Conservation (phyloP, 2,888 invertebrate genomes). For the Pterostichus madidus region DNA sequence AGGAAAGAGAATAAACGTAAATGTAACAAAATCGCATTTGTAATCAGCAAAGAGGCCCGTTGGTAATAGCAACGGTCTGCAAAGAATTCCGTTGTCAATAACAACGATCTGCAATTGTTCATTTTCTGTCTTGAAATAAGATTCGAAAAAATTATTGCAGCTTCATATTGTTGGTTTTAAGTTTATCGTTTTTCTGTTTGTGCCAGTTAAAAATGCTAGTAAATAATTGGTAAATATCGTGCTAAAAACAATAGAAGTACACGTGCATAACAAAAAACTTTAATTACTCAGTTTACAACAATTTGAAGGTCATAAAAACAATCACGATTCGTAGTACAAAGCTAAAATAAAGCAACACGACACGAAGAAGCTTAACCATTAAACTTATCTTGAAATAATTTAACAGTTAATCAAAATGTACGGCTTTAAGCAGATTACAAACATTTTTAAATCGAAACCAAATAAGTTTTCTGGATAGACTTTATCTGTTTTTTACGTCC, state of each 20-base stretch:
- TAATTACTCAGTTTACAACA: slow-evolving; percentile 44
- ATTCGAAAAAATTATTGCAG: too few relatives aligned
- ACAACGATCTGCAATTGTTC: too few relatives aligned
- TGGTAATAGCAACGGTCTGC: too few relatives aligned
- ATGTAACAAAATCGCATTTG: too few relatives aligned
- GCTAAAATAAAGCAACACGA: slow-evolving; percentile 26
- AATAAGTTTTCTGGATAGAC: slow-evolving; percentile 42
- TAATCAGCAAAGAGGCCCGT: too few relatives aligned
- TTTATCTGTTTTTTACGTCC: slow-evolving; percentile 37
- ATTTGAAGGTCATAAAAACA: slow-evolving; percentile 46
- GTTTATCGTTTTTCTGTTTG: neutral
- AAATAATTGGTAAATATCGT: slow-evolving; percentile 46
- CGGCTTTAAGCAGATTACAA: slow-evolving; percentile 40
- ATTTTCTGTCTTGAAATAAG: too few relatives aligned
- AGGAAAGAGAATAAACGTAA: too few relatives aligned
- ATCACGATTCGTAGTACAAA: slow-evolving; percentile 20
- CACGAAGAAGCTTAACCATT: slow-evolving; percentile 19
- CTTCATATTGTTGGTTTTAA: too few relatives aligned
- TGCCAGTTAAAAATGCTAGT: slow-evolving; percentile 9
- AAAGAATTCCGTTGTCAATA: too few relatives aligned
- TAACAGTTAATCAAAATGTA: slow-evolving; percentile 46
- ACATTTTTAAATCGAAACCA: slow-evolving; percentile 43
- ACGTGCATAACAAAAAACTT: slow-evolving; percentile 48
- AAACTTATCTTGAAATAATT: slow-evolving; percentile 45
- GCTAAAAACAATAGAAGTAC: slow-evolving; percentile 46